Conservation (phyloP, 2,113 vertebrate genomes). For the Perca flavescens region DNA sequence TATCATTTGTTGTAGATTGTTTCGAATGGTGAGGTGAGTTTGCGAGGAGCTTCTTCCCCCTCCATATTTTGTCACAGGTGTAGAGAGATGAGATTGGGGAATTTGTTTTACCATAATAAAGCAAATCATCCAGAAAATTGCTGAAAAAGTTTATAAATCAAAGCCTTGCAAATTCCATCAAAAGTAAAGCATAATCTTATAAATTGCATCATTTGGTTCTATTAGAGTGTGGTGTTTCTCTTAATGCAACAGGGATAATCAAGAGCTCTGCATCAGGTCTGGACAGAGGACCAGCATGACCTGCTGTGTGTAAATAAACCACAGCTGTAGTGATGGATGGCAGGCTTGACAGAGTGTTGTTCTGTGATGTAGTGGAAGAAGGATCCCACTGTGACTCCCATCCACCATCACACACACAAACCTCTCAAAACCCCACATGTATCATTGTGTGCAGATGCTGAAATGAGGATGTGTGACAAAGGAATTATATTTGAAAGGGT, state of each 20-base stretch:
- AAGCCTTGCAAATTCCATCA: constrained; percentile 10
- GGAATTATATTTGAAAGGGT: constrained; percentile 23
- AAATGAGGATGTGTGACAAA: constrained; percentile 24
- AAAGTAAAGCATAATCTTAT: constrained; percentile 26
- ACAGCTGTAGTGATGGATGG: constrained; percentile 65
- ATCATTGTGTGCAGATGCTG: constrained; percentile 34
- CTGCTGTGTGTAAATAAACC: constrained; percentile 69
- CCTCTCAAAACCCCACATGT: constrained; percentile 51
- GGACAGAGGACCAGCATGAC: constrained; percentile 57
- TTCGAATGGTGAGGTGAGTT: constrained; percentile 18
- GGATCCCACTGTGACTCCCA: constrained; percentile 48
- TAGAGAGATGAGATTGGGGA: constrained; percentile 3
- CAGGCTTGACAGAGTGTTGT: constrained; percentile 57
- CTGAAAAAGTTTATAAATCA: constrained; percentile 12
- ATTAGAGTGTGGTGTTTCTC: constrained; percentile 52
- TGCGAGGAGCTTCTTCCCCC: not conserved
- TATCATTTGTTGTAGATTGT: constrained; percentile 4
- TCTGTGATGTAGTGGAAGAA: constrained; percentile 56
- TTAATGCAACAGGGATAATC: constrained; percentile 50
- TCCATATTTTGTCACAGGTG: constrained; percentile 26
- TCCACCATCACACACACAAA: constrained; percentile 42
- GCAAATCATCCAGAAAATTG: constrained; percentile 28
- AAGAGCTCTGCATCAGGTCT: constrained; percentile 48
- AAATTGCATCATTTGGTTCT: constrained; percentile 40
- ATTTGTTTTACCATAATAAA: constrained; percentile 17